These are phyloP conservation scores for Trinectes maculatus DNA, from an alignment of 2,113 vertebrate species.

Conservation along the genomic window DNA sequence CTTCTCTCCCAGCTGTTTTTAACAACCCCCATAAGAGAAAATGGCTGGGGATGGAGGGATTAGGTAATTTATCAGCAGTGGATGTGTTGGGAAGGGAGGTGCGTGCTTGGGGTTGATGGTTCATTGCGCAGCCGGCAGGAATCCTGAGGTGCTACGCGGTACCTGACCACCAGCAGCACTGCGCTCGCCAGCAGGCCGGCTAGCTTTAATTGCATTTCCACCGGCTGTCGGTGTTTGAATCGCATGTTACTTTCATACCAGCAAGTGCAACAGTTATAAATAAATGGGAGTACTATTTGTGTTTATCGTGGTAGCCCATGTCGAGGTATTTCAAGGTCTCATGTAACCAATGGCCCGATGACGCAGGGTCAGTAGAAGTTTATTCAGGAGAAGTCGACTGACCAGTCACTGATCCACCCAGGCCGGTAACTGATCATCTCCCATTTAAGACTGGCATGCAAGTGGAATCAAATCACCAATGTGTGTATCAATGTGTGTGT, in stretches of 20 bases:
- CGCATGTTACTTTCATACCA: slow-evolving; percentile 34
- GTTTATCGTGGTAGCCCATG: too few relatives aligned
- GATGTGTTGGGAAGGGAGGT: slow-evolving; percentile 57
- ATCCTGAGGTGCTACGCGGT: slow-evolving; percentile 53
- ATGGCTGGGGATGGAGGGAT: slow-evolving; percentile 50
- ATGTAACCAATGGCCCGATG: background rate
- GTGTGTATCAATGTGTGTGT: too few relatives aligned
- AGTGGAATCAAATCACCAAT: too few relatives aligned
- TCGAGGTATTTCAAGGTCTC: background rate
- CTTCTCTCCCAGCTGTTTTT: slow-evolving; percentile 33
- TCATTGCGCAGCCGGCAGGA: slow-evolving; percentile 58
- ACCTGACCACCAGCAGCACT: slow-evolving; percentile 31
- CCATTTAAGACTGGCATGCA: too few relatives aligned
- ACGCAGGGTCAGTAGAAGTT: background rate
- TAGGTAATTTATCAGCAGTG: slow-evolving; percentile 74
- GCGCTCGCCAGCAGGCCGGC: slow-evolving; percentile 47
- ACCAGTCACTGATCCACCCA: background rate
- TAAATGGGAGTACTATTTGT: slow-evolving; percentile 21
- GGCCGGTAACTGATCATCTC: too few relatives aligned
- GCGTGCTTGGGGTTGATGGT: slow-evolving; percentile 57
- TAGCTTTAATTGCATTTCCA: slow-evolving; percentile 61
- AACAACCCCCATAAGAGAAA: slow-evolving; percentile 61
- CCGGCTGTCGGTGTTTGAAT: slow-evolving; percentile 28
- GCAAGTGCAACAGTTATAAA: slow-evolving; percentile 14
- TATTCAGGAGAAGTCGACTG: background rate